Conservation (phyloP, 2,797 vertebrate genomes). For the Sebastes steindachneri region DNA sequence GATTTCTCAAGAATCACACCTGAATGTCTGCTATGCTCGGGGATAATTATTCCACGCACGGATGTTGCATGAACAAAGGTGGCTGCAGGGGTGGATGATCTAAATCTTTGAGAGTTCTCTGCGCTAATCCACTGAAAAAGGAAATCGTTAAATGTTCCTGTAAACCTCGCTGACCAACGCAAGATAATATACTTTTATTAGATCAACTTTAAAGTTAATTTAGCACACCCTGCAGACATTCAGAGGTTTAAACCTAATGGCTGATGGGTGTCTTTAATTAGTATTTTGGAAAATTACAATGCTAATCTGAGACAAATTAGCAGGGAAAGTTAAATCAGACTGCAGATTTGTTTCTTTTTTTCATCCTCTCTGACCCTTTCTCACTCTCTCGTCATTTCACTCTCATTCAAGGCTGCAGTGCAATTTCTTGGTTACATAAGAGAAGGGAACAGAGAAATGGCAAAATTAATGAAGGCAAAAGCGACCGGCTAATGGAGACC, state of each 20-base stretch:
- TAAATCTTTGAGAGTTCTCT: slow-evolving; percentile 7
- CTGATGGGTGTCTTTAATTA: slow-evolving; percentile 67
- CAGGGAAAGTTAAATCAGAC: slow-evolving; percentile 43
- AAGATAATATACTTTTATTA: slow-evolving; percentile 8
- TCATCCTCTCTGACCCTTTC: neutral
- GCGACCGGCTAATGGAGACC: slow-evolving; percentile 62
- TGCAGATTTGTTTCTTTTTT: neutral
- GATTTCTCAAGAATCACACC: slow-evolving; percentile 32
- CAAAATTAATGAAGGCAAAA: slow-evolving; percentile 69
- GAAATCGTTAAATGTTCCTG: slow-evolving; percentile 9
- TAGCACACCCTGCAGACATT: slow-evolving; percentile 21
- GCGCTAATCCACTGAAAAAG: neutral
- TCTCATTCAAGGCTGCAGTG: slow-evolving; percentile 37
- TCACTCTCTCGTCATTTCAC: slow-evolving; percentile 23
- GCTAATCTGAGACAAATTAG: slow-evolving; percentile 67
- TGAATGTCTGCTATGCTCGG: neutral
- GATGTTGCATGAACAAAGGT: neutral
- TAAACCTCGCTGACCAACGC: slow-evolving; percentile 9
- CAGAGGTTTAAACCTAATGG: slow-evolving; percentile 42
- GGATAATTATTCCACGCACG: neutral
- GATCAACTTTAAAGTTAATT: slow-evolving; percentile 48
- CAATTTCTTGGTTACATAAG: slow-evolving; percentile 66
- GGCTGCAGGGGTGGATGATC: neutral
- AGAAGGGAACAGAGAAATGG: slow-evolving; percentile 43
- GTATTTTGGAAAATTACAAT: slow-evolving; percentile 54